Evolutionary conservation across 2,888 invertebrate genomes (phyloP), one percentile per base, ranked within the genome.

Genomic region (Galerucella nymphaeae): DNA sequence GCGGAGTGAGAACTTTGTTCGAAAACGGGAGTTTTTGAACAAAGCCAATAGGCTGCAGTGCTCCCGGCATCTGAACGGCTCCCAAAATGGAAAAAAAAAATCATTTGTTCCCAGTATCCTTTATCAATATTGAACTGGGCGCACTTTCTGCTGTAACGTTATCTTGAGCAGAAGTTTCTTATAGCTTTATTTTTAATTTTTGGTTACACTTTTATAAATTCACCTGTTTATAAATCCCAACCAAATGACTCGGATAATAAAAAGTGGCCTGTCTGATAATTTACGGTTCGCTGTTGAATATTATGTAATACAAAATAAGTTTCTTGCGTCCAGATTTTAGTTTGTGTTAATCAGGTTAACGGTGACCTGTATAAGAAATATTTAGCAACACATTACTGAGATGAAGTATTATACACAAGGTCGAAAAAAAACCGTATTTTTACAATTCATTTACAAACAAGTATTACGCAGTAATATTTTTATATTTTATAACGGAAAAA

Each of bases 351-450:
- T 14, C n/a, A 48, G n/a, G 48, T 48, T 48, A 48, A 48, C 48
- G 48, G 48, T 48, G 10, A n/a, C 48, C 1, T 48, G 48, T n/a
- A 30, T 48, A 14, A 48, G 14, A 48, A 48, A 48, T 0, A 48
- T 48, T 48, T 48, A 6, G n/a, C n/a, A 48, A n/a, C 5, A 48
- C 14, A 48, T 48, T 14, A 48, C 48, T 14, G n/a, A n/a, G 48
- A 48, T 48, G 2, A 48, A 48, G 48, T 14, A 48, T n/a, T n/a
- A 48, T n/a, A 8, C n/a, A 5, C 48, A n/a, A 48, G 48, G 48
- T 48, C n/a, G 48, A 63, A 41, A 45, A 41, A 45, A 63, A n/a
- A 23, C 63, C 18, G 63, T 48, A 48, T 45, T 20, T 42, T 48
- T 42, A 63, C 18, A 41, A 48, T 8, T 48, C n/a, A n/a, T 48